phyloP scores from a whole-genome alignment of 2,888 invertebrate genomes.

The Pimpla rufipes region DNA sequence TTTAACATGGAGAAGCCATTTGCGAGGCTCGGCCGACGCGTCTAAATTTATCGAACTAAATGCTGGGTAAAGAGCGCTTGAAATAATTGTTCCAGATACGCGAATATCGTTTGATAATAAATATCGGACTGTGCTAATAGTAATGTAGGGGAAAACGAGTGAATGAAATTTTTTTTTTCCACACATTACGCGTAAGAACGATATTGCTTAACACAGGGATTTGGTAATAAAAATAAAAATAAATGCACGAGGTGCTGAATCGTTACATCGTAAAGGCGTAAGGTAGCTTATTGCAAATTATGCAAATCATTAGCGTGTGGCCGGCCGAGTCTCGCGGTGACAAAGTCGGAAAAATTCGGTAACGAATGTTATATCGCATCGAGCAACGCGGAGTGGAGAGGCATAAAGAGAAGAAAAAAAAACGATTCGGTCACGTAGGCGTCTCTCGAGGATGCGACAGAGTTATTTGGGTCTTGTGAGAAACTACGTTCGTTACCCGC shows the following conservation, averaged over 20 bases:
- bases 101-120: background rate
- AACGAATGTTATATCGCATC: background rate
- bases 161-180: no score
- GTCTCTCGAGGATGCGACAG: conserved; percentile 21
- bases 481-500: conserved; percentile 66
- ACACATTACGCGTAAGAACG: background rate
- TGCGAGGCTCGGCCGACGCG: background rate
- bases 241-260: background rate
- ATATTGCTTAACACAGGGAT: background rate
- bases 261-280: background rate
- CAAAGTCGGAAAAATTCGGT: background rate
- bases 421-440: background rate
- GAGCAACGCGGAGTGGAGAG: background rate
- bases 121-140: no score
- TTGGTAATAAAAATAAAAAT: background rate
- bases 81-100: background rate
- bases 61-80: background rate
- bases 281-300: background rate
- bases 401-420: conserved; percentile 19
- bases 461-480: conserved; percentile 34
- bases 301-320: conserved; percentile 7
- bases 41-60: conserved; percentile 1
- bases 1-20: conserved; percentile 13
- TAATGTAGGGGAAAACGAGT: no score
- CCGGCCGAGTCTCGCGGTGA: background rate